phyloP scores from a whole-genome alignment of 2,888 invertebrate genomes.

The Drosophila fungiperda region DNA sequence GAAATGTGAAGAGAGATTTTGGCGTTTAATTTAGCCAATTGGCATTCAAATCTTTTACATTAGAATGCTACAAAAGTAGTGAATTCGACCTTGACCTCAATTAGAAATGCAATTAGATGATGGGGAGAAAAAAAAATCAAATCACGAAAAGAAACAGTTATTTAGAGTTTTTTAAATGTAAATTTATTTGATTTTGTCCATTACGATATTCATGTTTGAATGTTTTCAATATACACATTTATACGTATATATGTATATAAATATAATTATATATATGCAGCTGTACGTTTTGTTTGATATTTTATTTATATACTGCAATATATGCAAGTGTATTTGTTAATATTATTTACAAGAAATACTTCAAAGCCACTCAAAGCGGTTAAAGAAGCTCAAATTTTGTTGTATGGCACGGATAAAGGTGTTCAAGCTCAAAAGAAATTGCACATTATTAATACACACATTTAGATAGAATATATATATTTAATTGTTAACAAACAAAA shows the following conservation, averaged over 20 bases:
- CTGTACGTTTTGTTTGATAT: conserved; percentile 46
- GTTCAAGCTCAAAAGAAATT: conserved; percentile 17
- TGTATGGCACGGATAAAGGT: conserved; percentile 18
- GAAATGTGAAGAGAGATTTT: background rate
- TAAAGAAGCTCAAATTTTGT: conserved; percentile 23
- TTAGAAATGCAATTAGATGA: background rate
- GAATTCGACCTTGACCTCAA: background rate
- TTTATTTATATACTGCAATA: conserved; percentile 44
- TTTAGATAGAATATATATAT: background rate
- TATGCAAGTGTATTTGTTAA: conserved; percentile 35
- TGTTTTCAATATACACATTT: conserved; percentile 36
- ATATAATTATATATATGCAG: conserved; percentile 13
- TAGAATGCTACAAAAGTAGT: background rate
- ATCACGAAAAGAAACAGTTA: background rate
- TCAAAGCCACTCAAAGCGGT: conserved; percentile 37
- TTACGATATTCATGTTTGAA: conserved; percentile 60
- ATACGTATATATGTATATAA: conserved; percentile 35
- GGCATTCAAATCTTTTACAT: background rate
- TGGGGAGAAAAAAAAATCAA: background rate
- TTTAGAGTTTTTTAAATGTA: conserved; percentile 73
- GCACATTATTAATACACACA: conserved; percentile 5
- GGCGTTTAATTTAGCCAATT: background rate
- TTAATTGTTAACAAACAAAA: conserved; percentile 1
- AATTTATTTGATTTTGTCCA: conserved; percentile 70
- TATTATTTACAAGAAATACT: conserved; percentile 63